A percentile compares a stretch with the other conserved stretches of the same genome.
Conservation (phyloP, 2,797 vertebrate species). For the Harpagifer antarcticus region DNA sequence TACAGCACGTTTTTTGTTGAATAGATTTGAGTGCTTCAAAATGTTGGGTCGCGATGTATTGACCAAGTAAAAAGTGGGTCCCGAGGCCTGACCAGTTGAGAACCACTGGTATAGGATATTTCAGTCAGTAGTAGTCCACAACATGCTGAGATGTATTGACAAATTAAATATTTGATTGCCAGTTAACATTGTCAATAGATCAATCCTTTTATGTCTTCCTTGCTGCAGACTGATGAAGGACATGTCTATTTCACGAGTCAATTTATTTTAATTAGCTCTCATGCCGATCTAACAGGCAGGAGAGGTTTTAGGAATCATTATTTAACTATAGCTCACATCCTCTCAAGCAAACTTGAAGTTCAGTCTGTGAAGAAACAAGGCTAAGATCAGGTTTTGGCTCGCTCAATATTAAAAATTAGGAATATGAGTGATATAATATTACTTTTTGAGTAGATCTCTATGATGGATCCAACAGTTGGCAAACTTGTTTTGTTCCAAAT, state of each 20-base stretch:
- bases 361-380: slow-evolving; percentile 5
- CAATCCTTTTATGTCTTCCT: slow-evolving; percentile 9
- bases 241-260: slow-evolving; percentile 66
- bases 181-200: slow-evolving; percentile 15
- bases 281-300: slow-evolving; percentile 49
- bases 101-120: not conserved
- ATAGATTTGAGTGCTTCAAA: too few relatives aligned
- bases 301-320: slow-evolving; percentile 46
- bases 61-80: too few relatives aligned
- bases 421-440: not conserved
- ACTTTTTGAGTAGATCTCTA: not conserved
- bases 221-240: slow-evolving; percentile 28
- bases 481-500: slow-evolving; percentile 27
- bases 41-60: too few relatives aligned
- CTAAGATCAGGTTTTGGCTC: slow-evolving; percentile 15
- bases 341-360: slow-evolving; percentile 16
- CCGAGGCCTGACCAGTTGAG: too few relatives aligned
- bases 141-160: slow-evolving; percentile 16
- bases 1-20: too few relatives aligned
- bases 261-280: slow-evolving; percentile 64
- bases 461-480: not conserved
- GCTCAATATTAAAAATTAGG: slow-evolving; percentile 12
- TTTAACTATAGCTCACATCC: slow-evolving; percentile 46
- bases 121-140: not conserved
- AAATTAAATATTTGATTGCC: slow-evolving; percentile 16